Conservation (phyloP, 2,113 vertebrate genomes). For the Xyrauchen texanus region DNA sequence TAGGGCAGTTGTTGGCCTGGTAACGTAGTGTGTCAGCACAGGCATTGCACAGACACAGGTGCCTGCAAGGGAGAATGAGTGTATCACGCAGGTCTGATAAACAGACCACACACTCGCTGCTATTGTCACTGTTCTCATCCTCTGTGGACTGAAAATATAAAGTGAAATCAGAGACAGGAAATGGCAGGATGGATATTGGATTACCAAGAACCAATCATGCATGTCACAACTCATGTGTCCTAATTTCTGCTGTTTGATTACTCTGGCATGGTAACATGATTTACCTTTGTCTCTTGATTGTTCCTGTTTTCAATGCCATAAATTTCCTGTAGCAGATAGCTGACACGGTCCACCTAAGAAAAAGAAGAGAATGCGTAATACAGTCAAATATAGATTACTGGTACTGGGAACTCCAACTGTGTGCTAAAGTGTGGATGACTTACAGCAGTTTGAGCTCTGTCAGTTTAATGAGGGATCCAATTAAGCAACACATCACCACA, state of each 20-base stretch:
- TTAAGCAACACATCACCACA: too few relatives aligned
- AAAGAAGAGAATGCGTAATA: too few relatives aligned
- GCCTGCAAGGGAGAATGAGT: slow-evolving; percentile 92
- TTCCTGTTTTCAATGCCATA: slow-evolving; percentile 99
- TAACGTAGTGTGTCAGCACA: slow-evolving; percentile 95
- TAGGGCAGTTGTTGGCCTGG: slow-evolving; percentile 97
- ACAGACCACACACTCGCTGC: slow-evolving; percentile 95
- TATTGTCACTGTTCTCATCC: slow-evolving; percentile 96
- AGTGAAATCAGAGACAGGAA: slow-evolving; percentile 13
- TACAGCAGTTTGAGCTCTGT: too few relatives aligned
- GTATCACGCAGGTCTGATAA: slow-evolving; percentile 93
- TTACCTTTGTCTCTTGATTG: slow-evolving; percentile 97
- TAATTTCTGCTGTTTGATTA: background rate
- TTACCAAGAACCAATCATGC: background rate
- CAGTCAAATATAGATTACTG: too few relatives aligned
- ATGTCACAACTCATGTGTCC: background rate
- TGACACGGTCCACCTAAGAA: slow-evolving; percentile 92
- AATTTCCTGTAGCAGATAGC: slow-evolving; percentile 98
- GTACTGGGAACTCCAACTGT: too few relatives aligned
- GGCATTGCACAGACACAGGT: slow-evolving; percentile 93
- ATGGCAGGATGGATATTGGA: slow-evolving; percentile 4
- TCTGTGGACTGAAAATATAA: slow-evolving; percentile 80
- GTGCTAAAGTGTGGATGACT: too few relatives aligned
- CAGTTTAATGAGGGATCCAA: too few relatives aligned
- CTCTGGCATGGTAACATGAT: background rate